Base-by-base conservation (phyloP, 1,140 invertebrate genomes). In the Yoshiicerus persimilis region DNA sequence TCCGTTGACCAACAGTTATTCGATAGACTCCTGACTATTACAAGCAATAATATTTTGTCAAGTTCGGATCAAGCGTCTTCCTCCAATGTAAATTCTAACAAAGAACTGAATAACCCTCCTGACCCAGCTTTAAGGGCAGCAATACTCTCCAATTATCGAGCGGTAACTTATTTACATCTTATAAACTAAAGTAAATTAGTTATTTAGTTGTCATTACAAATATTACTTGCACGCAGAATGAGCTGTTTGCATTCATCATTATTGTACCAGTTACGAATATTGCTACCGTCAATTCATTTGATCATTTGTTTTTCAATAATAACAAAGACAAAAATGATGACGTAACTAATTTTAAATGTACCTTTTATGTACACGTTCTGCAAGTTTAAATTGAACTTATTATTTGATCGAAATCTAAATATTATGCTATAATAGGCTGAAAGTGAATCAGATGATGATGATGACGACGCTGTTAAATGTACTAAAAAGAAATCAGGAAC, bases 381-480 rank as follows among this genome's bases (percentile, higher is more conserved):
- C n/a, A n/a, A n/a, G n/a, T n/a, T n/a, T n/a, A n/a, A n/a, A n/a
- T n/a, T n/a, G n/a, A n/a, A n/a, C n/a, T n/a, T n/a, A n/a, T n/a
- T n/a, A n/a, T n/a, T n/a, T n/a, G n/a, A n/a, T n/a, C n/a, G n/a
- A n/a, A n/a, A n/a, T n/a, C n/a, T n/a, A n/a, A n/a, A n/a, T n/a
- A n/a, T n/a, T n/a, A n/a, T n/a, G n/a, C n/a, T n/a, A n/a, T n/a
- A n/a, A n/a, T 86, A 86, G 38, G 47, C 9, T 56, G 70, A 90
- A 39, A 83, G 75, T 64, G 77, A 47, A 6, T 88, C 87, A 4
- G 91, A 92, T 34, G 90, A 90, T 25, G 91, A 91, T 10, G 89
- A 64, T 32, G 91, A 91, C 47, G 91, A 91, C 47, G 70, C 75
- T 62, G 91, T 92, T 93, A 90, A 92, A 92, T 39, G 90, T 70